These are phyloP conservation scores for Apeira syringaria DNA, from an alignment of 2,888 invertebrate species.

Conservation along the genomic window DNA sequence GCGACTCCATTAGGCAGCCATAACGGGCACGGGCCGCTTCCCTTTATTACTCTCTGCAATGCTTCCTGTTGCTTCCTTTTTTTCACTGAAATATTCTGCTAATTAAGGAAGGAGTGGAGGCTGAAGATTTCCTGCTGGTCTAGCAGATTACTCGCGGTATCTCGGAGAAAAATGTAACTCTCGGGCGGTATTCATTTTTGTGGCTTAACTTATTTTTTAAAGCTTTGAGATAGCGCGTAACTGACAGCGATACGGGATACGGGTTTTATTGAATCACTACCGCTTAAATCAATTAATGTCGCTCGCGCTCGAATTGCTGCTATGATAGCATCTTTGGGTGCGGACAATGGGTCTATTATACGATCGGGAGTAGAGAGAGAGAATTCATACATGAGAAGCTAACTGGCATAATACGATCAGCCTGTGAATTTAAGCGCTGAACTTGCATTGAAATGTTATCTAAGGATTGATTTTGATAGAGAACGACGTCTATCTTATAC, in stretches of 20 bases:
- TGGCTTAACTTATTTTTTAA: constrained; percentile 55
- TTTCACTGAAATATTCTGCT: constrained; percentile 76
- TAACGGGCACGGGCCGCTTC: constrained; percentile 65
- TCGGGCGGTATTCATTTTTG: constrained; percentile 57
- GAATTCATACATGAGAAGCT: constrained; percentile 51
- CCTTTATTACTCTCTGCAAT: constrained; percentile 66
- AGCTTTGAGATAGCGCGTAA: constrained; percentile 36
- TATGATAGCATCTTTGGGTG: constrained; percentile 57
- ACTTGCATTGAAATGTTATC: constrained; percentile 63
- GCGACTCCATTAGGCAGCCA: constrained; percentile 59
- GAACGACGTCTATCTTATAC: constrained; percentile 47
- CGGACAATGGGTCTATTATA: constrained; percentile 68
- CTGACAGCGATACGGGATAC: constrained; percentile 23
- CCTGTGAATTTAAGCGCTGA: constrained; percentile 51
- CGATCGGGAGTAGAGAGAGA: constrained; percentile 47
- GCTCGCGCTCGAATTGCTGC: constrained; percentile 50
- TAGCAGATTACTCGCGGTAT: constrained; percentile 71
- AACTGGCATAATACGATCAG: constrained; percentile 53
- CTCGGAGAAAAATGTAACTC: constrained; percentile 66
- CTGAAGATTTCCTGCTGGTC: constrained; percentile 76
- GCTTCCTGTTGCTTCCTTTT: constrained; percentile 70
- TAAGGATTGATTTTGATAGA: constrained; percentile 54
- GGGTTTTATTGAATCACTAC: constrained; percentile 1
- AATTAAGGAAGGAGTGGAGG: constrained; percentile 77
- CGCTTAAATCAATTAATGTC: constrained; percentile 53